A percentile compares a stretch with the other conserved stretches of the same genome.
These are phyloP conservation scores for Halichoeres trimaculatus DNA, from an alignment of 2,113 vertebrate species.

Conservation along the genomic window DNA sequence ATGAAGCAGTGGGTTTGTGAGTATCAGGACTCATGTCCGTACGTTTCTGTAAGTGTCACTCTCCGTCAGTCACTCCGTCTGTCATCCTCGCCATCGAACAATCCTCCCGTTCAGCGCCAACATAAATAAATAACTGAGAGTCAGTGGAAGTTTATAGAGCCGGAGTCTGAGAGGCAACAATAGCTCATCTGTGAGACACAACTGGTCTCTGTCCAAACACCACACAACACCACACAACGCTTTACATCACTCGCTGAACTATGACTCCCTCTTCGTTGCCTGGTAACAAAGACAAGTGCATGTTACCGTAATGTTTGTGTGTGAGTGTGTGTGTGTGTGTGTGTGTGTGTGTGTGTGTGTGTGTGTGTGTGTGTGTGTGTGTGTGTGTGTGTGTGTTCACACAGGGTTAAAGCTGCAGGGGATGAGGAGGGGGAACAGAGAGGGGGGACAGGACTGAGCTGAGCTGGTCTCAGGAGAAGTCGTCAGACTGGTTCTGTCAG, in stretches of 20 bases:
- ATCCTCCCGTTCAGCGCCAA: constrained; percentile 52
- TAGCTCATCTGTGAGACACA: constrained; percentile 58
- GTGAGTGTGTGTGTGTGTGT: constrained; percentile 22
- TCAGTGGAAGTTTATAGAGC: constrained; percentile 57
- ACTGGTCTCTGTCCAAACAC: constrained; percentile 57
- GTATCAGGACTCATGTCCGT: background rate
- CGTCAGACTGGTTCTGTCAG: constrained; percentile 49
- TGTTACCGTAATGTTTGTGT: constrained; percentile 23
- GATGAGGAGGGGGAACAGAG: background rate
- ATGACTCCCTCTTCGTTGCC: constrained; percentile 57
- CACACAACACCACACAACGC: constrained; percentile 46
- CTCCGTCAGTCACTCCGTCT: constrained; percentile 16
- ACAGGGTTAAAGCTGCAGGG: constrained; percentile 26
- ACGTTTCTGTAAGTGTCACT: constrained; percentile 24
- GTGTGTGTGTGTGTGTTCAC: constrained; percentile 28
- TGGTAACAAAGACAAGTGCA: constrained; percentile 57
- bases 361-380: constrained; percentile 10
- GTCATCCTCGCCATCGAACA: constrained; percentile 42
- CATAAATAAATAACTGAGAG: constrained; percentile 45
- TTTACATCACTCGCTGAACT: constrained; percentile 46
- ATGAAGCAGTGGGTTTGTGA: too few species aligned
- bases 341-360: background rate
- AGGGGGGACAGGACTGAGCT: constrained; percentile 19
- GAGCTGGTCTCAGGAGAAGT: constrained; percentile 29
- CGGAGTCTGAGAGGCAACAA: constrained; percentile 59